Evolutionary conservation across 2,888 invertebrate genomes (phyloP).

Genomic region (Strigamia crassipes): DNA sequence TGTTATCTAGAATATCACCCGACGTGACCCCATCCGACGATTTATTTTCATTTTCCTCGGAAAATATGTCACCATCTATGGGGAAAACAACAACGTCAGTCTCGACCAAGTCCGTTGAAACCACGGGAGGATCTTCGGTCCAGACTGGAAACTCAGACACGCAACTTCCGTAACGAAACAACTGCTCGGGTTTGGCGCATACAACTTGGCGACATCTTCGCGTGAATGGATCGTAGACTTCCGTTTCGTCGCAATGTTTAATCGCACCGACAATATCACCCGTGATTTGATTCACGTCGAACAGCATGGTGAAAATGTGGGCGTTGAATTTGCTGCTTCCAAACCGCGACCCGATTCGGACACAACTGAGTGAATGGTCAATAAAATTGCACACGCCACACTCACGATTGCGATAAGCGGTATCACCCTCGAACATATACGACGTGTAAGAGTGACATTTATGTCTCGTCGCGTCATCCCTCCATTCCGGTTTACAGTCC

Average conservation of each 20-base stretch:
- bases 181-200: slow-evolving; percentile 18
- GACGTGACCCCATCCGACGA: background rate
- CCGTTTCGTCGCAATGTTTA: slow-evolving; percentile 52
- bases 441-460: slow-evolving; percentile 61
- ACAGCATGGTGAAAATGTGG: slow-evolving; percentile 59
- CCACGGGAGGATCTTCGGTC: background rate
- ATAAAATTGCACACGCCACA: slow-evolving; percentile 62
- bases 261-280: slow-evolving; percentile 51
- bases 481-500: slow-evolving; percentile 59
- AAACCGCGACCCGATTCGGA: slow-evolving; percentile 43
- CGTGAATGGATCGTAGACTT: slow-evolving; percentile 61
- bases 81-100: slow-evolving; percentile 15
- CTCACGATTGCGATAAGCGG: slow-evolving; percentile 60
- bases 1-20: background rate
- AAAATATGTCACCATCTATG: background rate
- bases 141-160: background rate
- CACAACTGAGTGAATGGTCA: slow-evolving; percentile 53
- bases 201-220: slow-evolving; percentile 51
- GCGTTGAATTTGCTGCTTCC: slow-evolving; percentile 57
- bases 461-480: slow-evolving; percentile 55
- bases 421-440: slow-evolving; percentile 57
- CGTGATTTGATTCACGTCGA: slow-evolving; percentile 57
- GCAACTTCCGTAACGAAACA: slow-evolving; percentile 33
- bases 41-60: background rate
- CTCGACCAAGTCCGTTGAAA: background rate